phyloP scores from a whole-genome alignment of 2,888 invertebrate genomes.

The Perizoma flavofasciatum region DNA sequence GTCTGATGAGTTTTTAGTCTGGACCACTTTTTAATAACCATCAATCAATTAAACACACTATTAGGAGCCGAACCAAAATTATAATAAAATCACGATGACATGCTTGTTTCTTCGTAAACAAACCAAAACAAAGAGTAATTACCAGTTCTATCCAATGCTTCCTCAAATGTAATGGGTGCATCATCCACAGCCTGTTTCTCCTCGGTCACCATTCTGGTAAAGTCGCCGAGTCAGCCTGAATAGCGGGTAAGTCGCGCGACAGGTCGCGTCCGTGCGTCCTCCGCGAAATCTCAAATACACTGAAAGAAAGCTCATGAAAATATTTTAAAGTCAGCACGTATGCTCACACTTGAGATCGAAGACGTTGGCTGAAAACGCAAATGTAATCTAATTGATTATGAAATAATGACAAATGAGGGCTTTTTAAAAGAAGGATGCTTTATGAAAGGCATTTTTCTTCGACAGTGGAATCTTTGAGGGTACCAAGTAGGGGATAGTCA shows the following conservation, averaged over 20 bases:
- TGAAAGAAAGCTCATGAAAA: conserved; percentile 60
- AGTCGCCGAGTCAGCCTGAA: conserved; percentile 3
- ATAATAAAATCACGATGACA: conserved; percentile 13
- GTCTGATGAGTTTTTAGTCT: no score
- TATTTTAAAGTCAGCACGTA: conserved; percentile 58
- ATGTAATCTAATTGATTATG: neutral
- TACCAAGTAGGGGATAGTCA: no score
- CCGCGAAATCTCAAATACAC: conserved; percentile 44
- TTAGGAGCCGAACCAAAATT: no score
- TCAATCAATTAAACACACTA: no score
- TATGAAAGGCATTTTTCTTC: no score
- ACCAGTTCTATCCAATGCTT: conserved; percentile 69
- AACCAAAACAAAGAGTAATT: conserved; percentile 31
- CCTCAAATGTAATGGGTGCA: conserved; percentile 59
- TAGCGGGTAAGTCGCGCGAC: conserved; percentile 14
- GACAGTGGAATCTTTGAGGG: no score
- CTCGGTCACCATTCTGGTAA: conserved; percentile 24
- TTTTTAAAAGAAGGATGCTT: no score
- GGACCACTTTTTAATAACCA: no score
- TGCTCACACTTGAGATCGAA: conserved; percentile 43
- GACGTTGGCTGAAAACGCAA: conserved; percentile 5
- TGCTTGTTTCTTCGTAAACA: conserved; percentile 13
- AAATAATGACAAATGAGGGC: no score
- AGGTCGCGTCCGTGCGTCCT: conserved; percentile 39
- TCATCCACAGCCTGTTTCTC: conserved; percentile 31